These are phyloP conservation scores for Epizoanthus stellaris DNA, from an alignment of 92 coral and sea anemone species.

Conservation along the genomic window DNA sequence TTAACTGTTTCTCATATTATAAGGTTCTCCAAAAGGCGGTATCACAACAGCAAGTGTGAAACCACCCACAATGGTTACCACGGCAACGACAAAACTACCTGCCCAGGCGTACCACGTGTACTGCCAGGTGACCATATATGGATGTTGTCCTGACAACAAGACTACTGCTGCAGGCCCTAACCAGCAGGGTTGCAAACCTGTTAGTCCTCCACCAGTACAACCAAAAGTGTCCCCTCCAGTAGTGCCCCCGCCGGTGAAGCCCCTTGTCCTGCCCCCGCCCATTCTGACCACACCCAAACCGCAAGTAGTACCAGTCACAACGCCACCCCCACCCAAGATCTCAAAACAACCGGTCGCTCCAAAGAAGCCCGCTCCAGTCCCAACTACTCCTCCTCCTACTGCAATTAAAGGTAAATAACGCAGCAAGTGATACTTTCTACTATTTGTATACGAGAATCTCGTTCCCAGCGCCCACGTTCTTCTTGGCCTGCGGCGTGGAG, in stretches of 20 bases:
- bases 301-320: conserved; percentile 23
- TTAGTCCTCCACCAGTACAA: conserved; percentile 22
- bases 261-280: not conserved
- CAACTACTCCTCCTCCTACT: conserved; percentile 1
- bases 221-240: not conserved
- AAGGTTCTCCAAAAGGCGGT: conserved; percentile 10
- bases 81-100: conserved; percentile 55
- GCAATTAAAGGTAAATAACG: conserved; percentile 1
- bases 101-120: conserved; percentile 49
- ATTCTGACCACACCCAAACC: not conserved
- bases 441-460: no score
- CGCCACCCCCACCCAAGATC: conserved; percentile 43
- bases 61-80: not conserved
- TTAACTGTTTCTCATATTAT: not conserved
- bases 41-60: conserved; percentile 9
- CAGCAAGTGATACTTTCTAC: no score
- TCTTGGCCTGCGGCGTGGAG: no score
- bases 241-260: no score
- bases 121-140: conserved; percentile 73
- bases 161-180: conserved; percentile 85
- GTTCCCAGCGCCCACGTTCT: no score
- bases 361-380: not conserved
- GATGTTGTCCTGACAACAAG: conserved; percentile 91
- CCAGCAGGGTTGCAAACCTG: conserved; percentile 74
- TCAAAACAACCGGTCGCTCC: not conserved